These are phyloP conservation scores for Holothuria glaberrima DNA, from an alignment of 35 echinoderm and acorn worm species.

Conservation along the genomic window DNA sequence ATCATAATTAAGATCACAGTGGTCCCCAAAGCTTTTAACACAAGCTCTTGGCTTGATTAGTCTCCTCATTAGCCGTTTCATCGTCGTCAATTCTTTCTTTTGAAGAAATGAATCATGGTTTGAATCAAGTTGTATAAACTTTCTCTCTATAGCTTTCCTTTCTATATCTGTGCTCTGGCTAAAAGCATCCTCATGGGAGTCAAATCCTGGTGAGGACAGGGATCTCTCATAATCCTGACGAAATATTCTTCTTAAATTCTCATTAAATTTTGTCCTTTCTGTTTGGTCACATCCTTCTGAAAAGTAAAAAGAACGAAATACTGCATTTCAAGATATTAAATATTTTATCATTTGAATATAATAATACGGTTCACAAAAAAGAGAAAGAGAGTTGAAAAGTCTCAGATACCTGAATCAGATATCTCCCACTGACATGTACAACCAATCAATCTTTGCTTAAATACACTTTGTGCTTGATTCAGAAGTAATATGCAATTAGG, in stretches of 20 bases:
- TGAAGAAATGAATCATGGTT: conserved; percentile 31
- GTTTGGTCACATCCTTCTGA: conserved; percentile 57
- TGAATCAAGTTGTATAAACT: conserved; percentile 27
- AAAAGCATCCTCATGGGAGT: not conserved
- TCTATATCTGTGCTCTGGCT: conserved; percentile 1
- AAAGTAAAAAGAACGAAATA: not conserved
- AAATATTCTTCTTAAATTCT: conserved; percentile 39
- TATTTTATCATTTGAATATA: too few relatives aligned
- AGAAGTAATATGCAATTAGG: too few relatives aligned
- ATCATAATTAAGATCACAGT: conserved; percentile 56
- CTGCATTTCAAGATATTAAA: too few relatives aligned
- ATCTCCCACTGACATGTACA: too few relatives aligned
- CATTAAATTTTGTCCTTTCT: conserved; percentile 50
- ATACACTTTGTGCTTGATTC: too few relatives aligned
- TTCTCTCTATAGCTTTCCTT: conserved; percentile 34
- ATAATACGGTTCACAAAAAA: too few relatives aligned
- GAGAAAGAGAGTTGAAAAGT: too few relatives aligned
- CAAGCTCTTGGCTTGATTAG: conserved; percentile 52
- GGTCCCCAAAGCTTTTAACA: conserved; percentile 34
- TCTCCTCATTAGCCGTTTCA: conserved; percentile 43
- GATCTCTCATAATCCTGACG: conserved; percentile 41
- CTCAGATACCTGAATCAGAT: too few relatives aligned
- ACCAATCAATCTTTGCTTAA: too few relatives aligned
- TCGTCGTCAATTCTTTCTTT: conserved; percentile 49
- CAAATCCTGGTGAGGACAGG: not conserved